Base-by-base conservation (phyloP, 2,888 invertebrate species). In the Rotaria sp. region DNA sequence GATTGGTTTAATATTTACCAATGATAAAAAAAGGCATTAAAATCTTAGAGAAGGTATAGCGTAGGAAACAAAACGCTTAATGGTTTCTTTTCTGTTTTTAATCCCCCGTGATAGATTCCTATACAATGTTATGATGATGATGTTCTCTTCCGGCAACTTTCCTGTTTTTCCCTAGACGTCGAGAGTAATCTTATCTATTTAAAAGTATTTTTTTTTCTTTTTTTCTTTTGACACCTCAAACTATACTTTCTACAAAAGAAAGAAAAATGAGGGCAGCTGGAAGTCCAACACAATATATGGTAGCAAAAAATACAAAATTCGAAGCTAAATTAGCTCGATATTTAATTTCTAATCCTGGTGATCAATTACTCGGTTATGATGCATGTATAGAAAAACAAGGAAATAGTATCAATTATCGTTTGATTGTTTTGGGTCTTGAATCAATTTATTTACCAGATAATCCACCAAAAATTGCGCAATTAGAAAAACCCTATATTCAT, bases 371-470 rank as follows among this genome's bases (percentile, higher is more conserved):
- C 26, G 45, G 75, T 45, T 80, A 80, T 80, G 75, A 80, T 80
- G 75, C 75, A 38, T 80, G 75, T 45, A 80, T 80, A 26, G 75
- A 80, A 45, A 80, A 45, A 24, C 75, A 80, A 80, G 75, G 75
- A 41, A 80, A 18, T 26, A 45, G 11, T 41, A 80, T 80, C 2
- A 45, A 41, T 26, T 80, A 80, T 80, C 75, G 75, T 80, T 80
- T 80, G 13, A 80, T 80, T 26, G 75, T 80, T 7, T 45, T 80
- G 26, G 75, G 75, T 26, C 24, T 80, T 26, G 75, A 80, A 80
- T 80, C 75, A 8, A 24, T 80, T 41, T 80, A 80, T 80, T 24
- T 80, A 45, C 21, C 45, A 5, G 75, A 80, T 41, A 80, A 80
- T 80, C 75, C 75, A 80, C 75, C 75, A 10, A 80, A 80, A n/a